Evolutionary conservation across 2,888 invertebrate species (phyloP).

Genomic region (Erebia epiphron): DNA sequence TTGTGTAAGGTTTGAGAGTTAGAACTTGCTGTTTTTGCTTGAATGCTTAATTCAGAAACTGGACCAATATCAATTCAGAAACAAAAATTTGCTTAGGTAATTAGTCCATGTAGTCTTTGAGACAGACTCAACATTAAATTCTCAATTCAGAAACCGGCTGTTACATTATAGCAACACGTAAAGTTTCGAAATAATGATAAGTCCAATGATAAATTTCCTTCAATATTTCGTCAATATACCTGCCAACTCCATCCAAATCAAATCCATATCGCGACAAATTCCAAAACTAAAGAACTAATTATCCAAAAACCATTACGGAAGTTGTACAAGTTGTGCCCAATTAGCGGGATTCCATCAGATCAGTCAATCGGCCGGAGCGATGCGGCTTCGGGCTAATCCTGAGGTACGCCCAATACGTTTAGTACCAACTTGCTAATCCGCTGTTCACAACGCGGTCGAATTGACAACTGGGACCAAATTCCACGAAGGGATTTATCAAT

Average conservation of each 20-base stretch:
- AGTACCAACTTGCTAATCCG: slow-evolving; percentile 29
- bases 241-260: not conserved
- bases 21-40: too few species aligned
- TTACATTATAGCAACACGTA: too few species aligned
- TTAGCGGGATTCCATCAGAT: slow-evolving; percentile 35
- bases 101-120: too few species aligned
- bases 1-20: too few species aligned
- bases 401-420: slow-evolving; percentile 32
- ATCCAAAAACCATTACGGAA: slow-evolving; percentile 11
- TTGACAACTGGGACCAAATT: slow-evolving; percentile 9
- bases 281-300: slow-evolving; percentile 1
- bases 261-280: not conserved
- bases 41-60: too few species aligned
- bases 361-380: slow-evolving; percentile 33
- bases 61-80: too few species aligned
- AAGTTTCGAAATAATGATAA: not conserved
- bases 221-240: not conserved
- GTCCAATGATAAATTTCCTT: not conserved
- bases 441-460: slow-evolving; percentile 25
- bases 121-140: too few species aligned
- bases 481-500: not conserved
- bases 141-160: too few species aligned
- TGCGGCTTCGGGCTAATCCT: slow-evolving; percentile 36
- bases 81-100: too few species aligned
- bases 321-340: slow-evolving; percentile 30